Conservation (phyloP, 2,113 vertebrate species). For the Lophotis ruficrista region DNA sequence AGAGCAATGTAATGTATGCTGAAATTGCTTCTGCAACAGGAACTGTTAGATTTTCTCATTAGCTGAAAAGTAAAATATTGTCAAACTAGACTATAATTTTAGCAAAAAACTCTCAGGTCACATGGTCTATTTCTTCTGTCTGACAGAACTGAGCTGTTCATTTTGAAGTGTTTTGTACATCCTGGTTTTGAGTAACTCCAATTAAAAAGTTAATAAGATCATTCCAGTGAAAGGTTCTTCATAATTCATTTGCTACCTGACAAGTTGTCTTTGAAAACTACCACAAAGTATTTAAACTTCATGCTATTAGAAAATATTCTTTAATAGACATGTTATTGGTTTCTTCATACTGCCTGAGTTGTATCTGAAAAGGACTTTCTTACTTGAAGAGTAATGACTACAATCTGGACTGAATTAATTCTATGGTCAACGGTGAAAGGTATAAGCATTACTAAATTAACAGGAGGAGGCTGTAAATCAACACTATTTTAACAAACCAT, state of each 20-base stretch:
- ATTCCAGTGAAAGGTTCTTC: not conserved
- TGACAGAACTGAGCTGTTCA: not conserved
- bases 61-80: conserved; percentile 24
- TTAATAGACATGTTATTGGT: not conserved
- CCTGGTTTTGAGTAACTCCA: not conserved
- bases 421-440: not conserved
- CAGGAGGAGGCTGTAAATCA: not conserved
- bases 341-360: not conserved
- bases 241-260: not conserved
- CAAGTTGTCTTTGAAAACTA: conserved; percentile 1
- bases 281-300: not conserved
- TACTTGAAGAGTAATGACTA: not conserved
- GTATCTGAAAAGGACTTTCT: not conserved
- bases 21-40: not conserved
- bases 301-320: not conserved
- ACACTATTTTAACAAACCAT: not conserved
- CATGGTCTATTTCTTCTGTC: not conserved
- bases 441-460: not conserved
- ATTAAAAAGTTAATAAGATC: not conserved
- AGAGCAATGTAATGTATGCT: not conserved
- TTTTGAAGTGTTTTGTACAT: conserved; percentile 9
- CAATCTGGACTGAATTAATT: not conserved
- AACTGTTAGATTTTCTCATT: conserved; percentile 15
- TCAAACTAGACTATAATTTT: conserved; percentile 14
- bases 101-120: not conserved